These are phyloP conservation scores for Anguilla marmorata DNA, from an alignment of 2,797 vertebrate genomes.

Conservation along the genomic window DNA sequence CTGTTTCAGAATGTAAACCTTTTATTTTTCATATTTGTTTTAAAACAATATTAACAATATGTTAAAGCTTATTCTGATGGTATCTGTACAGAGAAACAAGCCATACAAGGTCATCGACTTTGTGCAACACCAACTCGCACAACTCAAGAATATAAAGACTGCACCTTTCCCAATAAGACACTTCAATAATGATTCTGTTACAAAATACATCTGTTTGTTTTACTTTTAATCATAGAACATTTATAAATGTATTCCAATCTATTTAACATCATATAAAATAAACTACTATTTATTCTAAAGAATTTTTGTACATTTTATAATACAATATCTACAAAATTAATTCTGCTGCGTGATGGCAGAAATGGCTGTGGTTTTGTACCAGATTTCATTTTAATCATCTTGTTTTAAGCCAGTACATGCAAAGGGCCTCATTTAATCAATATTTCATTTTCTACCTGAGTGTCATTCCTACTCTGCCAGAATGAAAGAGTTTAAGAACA, in stretches of 20 bases:
- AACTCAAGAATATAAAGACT: conserved; percentile 60
- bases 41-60: conserved; percentile 71
- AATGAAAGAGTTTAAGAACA: not conserved
- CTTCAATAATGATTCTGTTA: conserved; percentile 75
- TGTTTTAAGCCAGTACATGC: conserved; percentile 3
- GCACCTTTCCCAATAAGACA: conserved; percentile 73
- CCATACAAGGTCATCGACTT: conserved; percentile 59
- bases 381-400: conserved; percentile 41
- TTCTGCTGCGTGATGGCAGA: conserved; percentile 71
- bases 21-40: conserved; percentile 65
- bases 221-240: conserved; percentile 73
- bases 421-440: conserved; percentile 16
- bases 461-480: not conserved
- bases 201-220: conserved; percentile 70
- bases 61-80: conserved; percentile 74
- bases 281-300: conserved; percentile 70
- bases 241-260: conserved; percentile 65
- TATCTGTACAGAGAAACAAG: conserved; percentile 66
- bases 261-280: conserved; percentile 76
- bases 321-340: conserved; percentile 69
- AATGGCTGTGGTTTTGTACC: conserved; percentile 57
- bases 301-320: conserved; percentile 69
- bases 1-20: conserved; percentile 71
- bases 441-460: not conserved
- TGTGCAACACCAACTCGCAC: conserved; percentile 69